Evolutionary conservation across 2,797 vertebrate species (phyloP), one percentile per base, ranked within the genome.

Genomic region (Sandelia bainsii): DNA sequence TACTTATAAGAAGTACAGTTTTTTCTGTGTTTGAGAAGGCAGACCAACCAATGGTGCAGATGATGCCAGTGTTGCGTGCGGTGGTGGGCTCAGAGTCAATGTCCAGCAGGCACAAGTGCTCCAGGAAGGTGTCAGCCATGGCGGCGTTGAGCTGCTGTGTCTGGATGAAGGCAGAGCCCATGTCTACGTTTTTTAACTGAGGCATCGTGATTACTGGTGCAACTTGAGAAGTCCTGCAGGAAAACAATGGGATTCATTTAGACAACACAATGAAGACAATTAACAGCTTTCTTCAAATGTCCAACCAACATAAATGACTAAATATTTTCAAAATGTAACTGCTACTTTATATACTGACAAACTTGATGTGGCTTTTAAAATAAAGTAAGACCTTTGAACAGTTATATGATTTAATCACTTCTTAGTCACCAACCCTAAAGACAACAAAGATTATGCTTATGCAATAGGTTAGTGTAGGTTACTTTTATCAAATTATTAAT

Each of bases 61-160:
- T 98, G 92, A 99, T 99, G 89, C 98, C 97, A 0, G 98, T 99
- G 93, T 99, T 99, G 16, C 98, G 96, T 2, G 98, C 98, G 0
- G 94, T 97, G 88, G 96, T 97, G 60, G 98, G 98, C 56, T 96
- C 93, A 0, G 98, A 99, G 91, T 99, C 98, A 0, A 99, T 99
- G 93, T 99, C 98, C 90, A 99, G 88, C 76, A 98, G 96, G 88
- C 98, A 99, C 96, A 99, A 87, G 89, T 99, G 98, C 84, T 99
- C 97, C 91, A 99, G 90, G 89, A 99, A 99, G 16, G 97, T 98
- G 92, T 99, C 98, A 0, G 98, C 98, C 95, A 96, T 98, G 68
- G 98, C 97, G 62, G 98, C 98, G 0, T 96, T 94, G 69, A 99
- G 95, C 95, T 99, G 98, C 94, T 99, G 98, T 0, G 96, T 98